Evolutionary conservation across 2,888 invertebrate genomes (phyloP).

Genomic region (Tigriopus californicus): DNA sequence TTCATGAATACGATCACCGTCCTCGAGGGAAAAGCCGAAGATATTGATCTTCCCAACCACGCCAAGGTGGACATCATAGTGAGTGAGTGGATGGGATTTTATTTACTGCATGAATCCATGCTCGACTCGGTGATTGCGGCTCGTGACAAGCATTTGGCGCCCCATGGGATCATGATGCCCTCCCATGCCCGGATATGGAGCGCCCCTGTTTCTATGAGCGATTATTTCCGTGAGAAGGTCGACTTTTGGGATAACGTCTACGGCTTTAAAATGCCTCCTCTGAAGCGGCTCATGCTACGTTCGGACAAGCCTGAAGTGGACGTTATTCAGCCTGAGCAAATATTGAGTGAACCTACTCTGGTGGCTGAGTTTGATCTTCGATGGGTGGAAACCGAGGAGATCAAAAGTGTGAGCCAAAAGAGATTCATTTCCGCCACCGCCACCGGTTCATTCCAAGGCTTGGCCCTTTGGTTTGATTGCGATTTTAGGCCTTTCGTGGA

Average conservation of each 20-base stretch:
- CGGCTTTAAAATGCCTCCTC: slow-evolving; percentile 54
- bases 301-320: slow-evolving; percentile 46
- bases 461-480: slow-evolving; percentile 64
- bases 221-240: slow-evolving; percentile 24
- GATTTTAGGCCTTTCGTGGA: slow-evolving; percentile 38
- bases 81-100: slow-evolving; percentile 91
- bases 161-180: slow-evolving; percentile 51
- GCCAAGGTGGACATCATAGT: slow-evolving; percentile 22
- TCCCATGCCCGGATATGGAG: slow-evolving; percentile 47
- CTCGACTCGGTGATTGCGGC: slow-evolving; percentile 67
- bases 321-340: slow-evolving; percentile 34
- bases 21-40: slow-evolving; percentile 54
- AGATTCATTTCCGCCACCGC: slow-evolving; percentile 38
- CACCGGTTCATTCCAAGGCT: slow-evolving; percentile 34
- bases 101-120: slow-evolving; percentile 87
- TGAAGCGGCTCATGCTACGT: slow-evolving; percentile 39
- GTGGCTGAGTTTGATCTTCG: slow-evolving; percentile 48
- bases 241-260: slow-evolving; percentile 55
- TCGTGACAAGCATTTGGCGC: slow-evolving; percentile 50
- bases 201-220: slow-evolving; percentile 34
- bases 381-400: slow-evolving; percentile 38
- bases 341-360: slow-evolving; percentile 44
- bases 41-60: slow-evolving; percentile 40
- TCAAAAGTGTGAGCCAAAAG: slow-evolving; percentile 39
- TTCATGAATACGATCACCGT: slow-evolving; percentile 45